phyloP scores from a whole-genome alignment of 92 coral and sea anemone genomes.

The Virgularia gustaviana region DNA sequence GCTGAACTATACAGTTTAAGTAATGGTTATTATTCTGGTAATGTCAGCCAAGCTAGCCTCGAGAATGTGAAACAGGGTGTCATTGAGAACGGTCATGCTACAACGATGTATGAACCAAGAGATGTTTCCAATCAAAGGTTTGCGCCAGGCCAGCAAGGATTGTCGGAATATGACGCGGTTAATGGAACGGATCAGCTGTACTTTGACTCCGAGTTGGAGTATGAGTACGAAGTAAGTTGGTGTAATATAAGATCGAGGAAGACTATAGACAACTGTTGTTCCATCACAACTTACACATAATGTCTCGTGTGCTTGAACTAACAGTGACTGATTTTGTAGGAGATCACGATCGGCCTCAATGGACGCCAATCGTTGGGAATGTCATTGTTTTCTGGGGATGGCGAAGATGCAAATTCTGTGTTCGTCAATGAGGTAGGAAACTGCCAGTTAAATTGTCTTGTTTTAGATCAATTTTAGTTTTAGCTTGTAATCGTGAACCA shows the following conservation, averaged over 20 bases:
- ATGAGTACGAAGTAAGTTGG: conserved; percentile 87
- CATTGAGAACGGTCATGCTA: conserved; percentile 19
- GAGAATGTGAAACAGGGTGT: conserved; percentile 20
- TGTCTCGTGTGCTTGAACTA: too few species aligned
- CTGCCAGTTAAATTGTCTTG: background rate
- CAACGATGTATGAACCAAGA: background rate
- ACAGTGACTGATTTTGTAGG: too few species aligned
- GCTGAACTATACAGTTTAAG: conserved; percentile 19
- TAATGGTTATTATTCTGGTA: conserved; percentile 35
- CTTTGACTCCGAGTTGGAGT: conserved; percentile 93
- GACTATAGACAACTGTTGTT: too few species aligned
- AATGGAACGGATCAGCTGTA: conserved; percentile 80
- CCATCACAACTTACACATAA: too few species aligned
- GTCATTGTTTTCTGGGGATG: conserved; percentile 78
- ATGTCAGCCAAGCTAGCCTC: conserved; percentile 31
- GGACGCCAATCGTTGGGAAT: conserved; percentile 68
- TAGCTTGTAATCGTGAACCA: background rate
- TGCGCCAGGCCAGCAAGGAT: background rate
- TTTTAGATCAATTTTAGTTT: background rate
- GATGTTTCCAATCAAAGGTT: background rate
- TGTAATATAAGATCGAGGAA: background rate
- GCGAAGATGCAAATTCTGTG: conserved; percentile 86
- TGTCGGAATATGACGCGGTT: background rate
- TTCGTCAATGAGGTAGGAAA: conserved; percentile 78
- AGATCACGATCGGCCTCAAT: conserved; percentile 86